Evolutionary conservation across 2,113 vertebrate species (phyloP), one percentile per base, ranked within the genome.

Genomic region (Rhinoderma darwinii): DNA sequence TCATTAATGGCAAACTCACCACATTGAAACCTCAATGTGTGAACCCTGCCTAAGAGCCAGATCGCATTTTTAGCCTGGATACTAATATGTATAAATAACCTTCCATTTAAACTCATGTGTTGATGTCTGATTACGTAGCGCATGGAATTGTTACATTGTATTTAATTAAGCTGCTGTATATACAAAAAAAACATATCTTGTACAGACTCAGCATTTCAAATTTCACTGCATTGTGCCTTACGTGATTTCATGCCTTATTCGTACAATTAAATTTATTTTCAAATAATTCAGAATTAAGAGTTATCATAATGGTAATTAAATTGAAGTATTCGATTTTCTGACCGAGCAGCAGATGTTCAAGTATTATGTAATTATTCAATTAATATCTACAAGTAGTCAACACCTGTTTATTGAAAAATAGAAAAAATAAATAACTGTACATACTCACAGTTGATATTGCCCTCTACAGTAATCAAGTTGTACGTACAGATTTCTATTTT

Each of bases 281-380:
- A 76, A 44, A 63, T 77, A 25, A 63, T 41, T 84, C 51, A 59
- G 32, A 84, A 75, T 44, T 47, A 84, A 61, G n/a, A 32, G n/a
- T 74, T 74, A 84, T 41, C 8, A 12, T 32, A 61, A 63, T 74
- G 54, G 32, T 72, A 74, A 84, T 61, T 75, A 84, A 74, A 22
- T 35, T 63, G 37, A 47, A 61, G 8, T 50, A 77, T 66, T 44
- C 2, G 15, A 20, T 76, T 25, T 84, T 41, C 7, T 84, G n/a
- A 84, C 72, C 72, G 18, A 35, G 9, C 18, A 30, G 12, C 73
- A 84, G 83, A 84, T 76, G 51, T 61, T 76, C 51, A 63, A 76
- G 17, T 63, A 41, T 73, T 56, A 80, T 63, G 37, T 27, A 76
- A 51, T 84, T 59, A 84, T 44, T 43, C 37, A 84, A 84, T 84